phyloP scores from a whole-genome alignment of 2,888 invertebrate genomes.

The Cosmia trapezina region DNA sequence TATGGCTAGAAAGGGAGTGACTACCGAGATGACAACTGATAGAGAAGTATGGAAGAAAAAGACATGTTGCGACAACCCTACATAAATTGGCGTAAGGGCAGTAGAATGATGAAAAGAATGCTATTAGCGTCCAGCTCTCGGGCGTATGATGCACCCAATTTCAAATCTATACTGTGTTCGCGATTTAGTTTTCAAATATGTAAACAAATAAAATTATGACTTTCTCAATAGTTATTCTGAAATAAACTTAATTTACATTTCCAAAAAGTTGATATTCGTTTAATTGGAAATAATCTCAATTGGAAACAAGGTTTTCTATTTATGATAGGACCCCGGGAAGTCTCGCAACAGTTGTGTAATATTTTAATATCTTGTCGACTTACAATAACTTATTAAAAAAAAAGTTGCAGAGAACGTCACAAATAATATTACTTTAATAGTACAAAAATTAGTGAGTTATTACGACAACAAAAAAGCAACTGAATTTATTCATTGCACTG shows the following conservation, averaged over 20 bases:
- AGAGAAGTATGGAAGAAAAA: too few species aligned
- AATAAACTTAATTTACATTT: background rate
- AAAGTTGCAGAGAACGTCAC: slow-evolving; percentile 51
- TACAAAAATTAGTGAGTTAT: slow-evolving; percentile 58
- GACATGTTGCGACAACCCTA: too few species aligned
- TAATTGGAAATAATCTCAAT: background rate
- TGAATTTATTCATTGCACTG: slow-evolving; percentile 33
- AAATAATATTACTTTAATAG: slow-evolving; percentile 50
- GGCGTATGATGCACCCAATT: background rate
- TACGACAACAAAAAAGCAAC: slow-evolving; percentile 38
- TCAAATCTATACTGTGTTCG: too few species aligned
- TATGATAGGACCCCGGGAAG: too few species aligned
- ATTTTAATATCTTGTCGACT: slow-evolving; percentile 32
- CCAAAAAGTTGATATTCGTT: background rate
- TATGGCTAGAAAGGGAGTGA: too few species aligned
- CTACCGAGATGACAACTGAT: too few species aligned
- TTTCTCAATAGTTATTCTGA: background rate
- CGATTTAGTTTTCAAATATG: background rate
- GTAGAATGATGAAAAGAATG: too few species aligned
- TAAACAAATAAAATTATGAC: background rate
- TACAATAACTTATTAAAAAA: slow-evolving; percentile 43
- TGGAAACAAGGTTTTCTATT: background rate
- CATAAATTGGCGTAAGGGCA: too few species aligned
- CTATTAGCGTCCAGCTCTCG: too few species aligned
- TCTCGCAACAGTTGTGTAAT: background rate